Base-by-base conservation (phyloP, 2,888 invertebrate genomes). In the Drosophila niveifrons region DNA sequence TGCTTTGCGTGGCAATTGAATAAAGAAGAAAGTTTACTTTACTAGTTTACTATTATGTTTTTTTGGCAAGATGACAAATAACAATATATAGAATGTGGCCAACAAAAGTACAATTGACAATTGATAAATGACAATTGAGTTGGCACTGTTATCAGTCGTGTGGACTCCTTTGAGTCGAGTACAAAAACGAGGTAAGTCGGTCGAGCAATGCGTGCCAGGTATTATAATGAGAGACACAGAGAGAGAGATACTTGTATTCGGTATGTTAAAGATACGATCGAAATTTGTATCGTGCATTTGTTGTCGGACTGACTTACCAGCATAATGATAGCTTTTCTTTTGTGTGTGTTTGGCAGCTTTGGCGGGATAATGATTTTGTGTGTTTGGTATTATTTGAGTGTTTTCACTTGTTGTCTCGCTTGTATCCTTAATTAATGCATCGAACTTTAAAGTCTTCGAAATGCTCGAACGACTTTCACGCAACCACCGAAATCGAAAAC, bases 401-500 rank as follows among this genome's bases (percentile, higher is more conserved):
- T 62, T 75, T 48, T 52, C 63, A 64, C 64, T 57, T 29, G 36
- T 28, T 13, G 29, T 23, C 11, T n/a, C 34, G 18, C 11, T 36
- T 3, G 68, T 78, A 80, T 84, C 83, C 83, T 82, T 76, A 72
- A 76, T 78, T 88, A 74, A 80, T 64, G 67, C 65, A 70, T 85
- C 80, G 74, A 88, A 80, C 76, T 82, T 48, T 50, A 43, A 56
- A 64, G 44, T 2, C 39, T 13, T 56, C 39, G 51, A 59, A 72
- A 75, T 68, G 79, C 66, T 78, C 39, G 71, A 76, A 57, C 88
- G 83, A 84, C 83, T 84, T 84, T 84, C 83, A 88, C 83, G 88
- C 76, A 76, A 86, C 74, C 59, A 47, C 44, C 53, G 17, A 72
- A 61, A 55, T 34, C 28, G 10, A 31, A 61, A 55, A 29, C 28